Percentiles rank a stretch among this genome's conserved stretches.
phyloP scores from a whole-genome alignment of 2,888 invertebrate species.

The Ypsolopha sequella region DNA sequence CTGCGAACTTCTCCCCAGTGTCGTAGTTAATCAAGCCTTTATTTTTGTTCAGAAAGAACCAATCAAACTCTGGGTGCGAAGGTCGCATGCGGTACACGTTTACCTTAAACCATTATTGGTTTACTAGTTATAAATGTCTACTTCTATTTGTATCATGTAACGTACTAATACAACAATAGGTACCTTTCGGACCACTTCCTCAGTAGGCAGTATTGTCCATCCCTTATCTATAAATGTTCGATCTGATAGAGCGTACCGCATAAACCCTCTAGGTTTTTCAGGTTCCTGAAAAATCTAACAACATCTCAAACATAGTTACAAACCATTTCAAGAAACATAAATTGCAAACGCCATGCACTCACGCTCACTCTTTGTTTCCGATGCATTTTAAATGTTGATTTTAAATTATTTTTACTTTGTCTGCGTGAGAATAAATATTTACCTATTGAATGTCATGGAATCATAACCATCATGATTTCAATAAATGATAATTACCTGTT shows the following conservation, averaged over 20 bases:
- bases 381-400: too few species aligned
- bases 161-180: neutral
- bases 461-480: too few species aligned
- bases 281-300: neutral
- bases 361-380: too few species aligned
- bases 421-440: too few species aligned
- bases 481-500: too few species aligned
- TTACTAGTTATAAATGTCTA: neutral
- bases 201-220: conserved; percentile 57
- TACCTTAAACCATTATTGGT: conserved; percentile 27
- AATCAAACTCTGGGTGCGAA: conserved; percentile 53
- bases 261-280: conserved; percentile 26
- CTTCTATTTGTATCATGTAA: too few species aligned
- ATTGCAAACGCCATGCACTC: too few species aligned
- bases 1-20: conserved; percentile 45
- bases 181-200: conserved; percentile 59
- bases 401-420: too few species aligned
- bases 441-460: too few species aligned
- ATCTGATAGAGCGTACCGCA: conserved; percentile 47
- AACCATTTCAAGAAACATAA: too few species aligned
- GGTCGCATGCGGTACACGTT: conserved; percentile 60
- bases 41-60: conserved; percentile 52
- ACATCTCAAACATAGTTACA: too few species aligned
- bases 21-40: conserved; percentile 42
- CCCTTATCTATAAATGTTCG: conserved; percentile 53